Base-by-base conservation (phyloP, 2,888 invertebrate genomes). In the Ichneumon xanthorius region DNA sequence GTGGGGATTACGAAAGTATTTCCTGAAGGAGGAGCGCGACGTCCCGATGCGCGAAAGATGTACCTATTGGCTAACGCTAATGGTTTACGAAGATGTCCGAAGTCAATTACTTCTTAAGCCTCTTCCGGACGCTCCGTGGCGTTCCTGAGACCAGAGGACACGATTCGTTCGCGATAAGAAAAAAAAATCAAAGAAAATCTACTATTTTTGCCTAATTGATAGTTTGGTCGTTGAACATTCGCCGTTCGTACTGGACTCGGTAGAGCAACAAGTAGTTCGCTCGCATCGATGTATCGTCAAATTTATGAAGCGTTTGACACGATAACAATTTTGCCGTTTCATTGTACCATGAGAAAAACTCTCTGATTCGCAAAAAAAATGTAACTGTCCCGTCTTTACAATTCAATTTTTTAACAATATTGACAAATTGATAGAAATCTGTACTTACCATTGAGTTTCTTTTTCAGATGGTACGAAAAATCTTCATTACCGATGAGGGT, bases 81-180 rank as follows among this genome's bases (percentile, higher is more conserved):
- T 76, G 71, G 63, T 65, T 80, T 37, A 26, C 16, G 30, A 26
- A 61, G 26, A 67, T 58, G 63, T 82, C 22, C 16, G 30, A 33
- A 55, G 82, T 76, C 85, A 72, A 82, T 85, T 85, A 85, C 82
- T 82, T 72, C 67, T 76, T 71, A 53, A 82, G 85, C 71, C 68
- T 33, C 50, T 14, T 37, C n/a, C 11, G 48, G 0, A 33, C 7
- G 30, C 3, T 45, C 9, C 16, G 11, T 45, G 11, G 50, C 33
- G 26, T 58, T 16, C 1, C 19, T 37, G 40, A 67, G 53, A 55
- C 9, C 16, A 55, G n/a, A 16, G 11, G 19, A 55, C 67, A 22
- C 37, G 67, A 19, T 19, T 1, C 16, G 30, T 16, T 63, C 63
- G 45, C 4, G 4, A 48, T 9, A 40, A 40, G 16, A 48, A 48